Evolutionary conservation across 92 coral and sea anemone genomes (phyloP).

Genomic region (Micromussa lordhowensis): DNA sequence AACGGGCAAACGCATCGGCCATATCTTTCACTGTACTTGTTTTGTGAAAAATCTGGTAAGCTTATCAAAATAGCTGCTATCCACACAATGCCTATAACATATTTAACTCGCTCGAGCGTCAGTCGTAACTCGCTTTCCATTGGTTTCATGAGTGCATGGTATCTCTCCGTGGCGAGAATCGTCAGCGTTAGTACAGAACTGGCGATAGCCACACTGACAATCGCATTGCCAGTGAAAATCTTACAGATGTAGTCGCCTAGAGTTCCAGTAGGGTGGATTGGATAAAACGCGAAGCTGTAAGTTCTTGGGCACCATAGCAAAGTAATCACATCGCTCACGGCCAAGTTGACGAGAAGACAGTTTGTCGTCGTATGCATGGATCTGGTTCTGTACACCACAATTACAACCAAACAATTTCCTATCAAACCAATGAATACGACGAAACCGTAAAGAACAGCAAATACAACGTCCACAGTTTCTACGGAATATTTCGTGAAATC

Average conservation of each 20-base stretch:
- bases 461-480: conserved; percentile 51
- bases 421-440: conserved; percentile 58
- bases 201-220: conserved; percentile 67
- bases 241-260: conserved; percentile 75
- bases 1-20: conserved; percentile 74
- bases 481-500: conserved; percentile 64
- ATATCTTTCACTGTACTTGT: conserved; percentile 55
- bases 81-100: conserved; percentile 63
- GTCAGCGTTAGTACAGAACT: conserved; percentile 71
- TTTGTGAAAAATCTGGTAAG: conserved; percentile 63
- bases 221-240: conserved; percentile 81
- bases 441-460: conserved; percentile 54
- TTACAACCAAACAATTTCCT: conserved; percentile 66
- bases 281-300: conserved; percentile 65
- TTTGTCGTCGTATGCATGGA: conserved; percentile 80
- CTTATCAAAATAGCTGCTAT: conserved; percentile 37
- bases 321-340: conserved; percentile 68
- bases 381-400: conserved; percentile 63
- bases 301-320: conserved; percentile 74
- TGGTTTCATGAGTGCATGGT: conserved; percentile 78
- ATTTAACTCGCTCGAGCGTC: conserved; percentile 48
- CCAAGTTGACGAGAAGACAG: conserved; percentile 72
- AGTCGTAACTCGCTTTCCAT: conserved; percentile 47
- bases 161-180: conserved; percentile 74
- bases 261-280: conserved; percentile 67